Evolutionary conservation across 1,140 invertebrate species (phyloP).

Genomic region (Apis cerana): DNA sequence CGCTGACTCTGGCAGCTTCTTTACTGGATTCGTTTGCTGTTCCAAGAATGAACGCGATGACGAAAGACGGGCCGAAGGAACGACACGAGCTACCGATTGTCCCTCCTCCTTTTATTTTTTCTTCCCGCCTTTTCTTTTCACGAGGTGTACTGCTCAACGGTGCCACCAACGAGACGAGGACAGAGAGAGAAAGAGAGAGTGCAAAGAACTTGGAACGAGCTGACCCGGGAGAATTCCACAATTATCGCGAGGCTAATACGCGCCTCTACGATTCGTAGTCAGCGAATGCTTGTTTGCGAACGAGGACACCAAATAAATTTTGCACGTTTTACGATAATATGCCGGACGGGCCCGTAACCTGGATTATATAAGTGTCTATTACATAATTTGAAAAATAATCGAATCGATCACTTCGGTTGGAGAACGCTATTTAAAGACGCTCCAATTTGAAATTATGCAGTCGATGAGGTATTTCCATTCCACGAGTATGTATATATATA

Average conservation of each 20-base stretch:
- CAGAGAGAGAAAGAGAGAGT: constrained; percentile 36
- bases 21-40: constrained; percentile 50
- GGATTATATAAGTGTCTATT: neutral
- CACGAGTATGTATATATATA: too few species aligned
- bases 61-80: constrained; percentile 52
- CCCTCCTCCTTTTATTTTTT: neutral
- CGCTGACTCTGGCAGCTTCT: constrained; percentile 33
- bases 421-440: neutral
- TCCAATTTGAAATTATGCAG: neutral
- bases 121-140: neutral
- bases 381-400: neutral
- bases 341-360: too few species aligned
- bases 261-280: constrained; percentile 17
- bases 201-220: constrained; percentile 56
- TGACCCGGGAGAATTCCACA: constrained; percentile 60
- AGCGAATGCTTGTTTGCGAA: constrained; percentile 4
- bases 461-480: neutral
- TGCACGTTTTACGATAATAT: neutral
- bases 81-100: constrained; percentile 38
- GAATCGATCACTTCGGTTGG: neutral
- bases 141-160: constrained; percentile 6
- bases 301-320: neutral
- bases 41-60: constrained; percentile 56
- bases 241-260: constrained; percentile 57
- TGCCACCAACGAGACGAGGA: too few species aligned